Conservation (phyloP, 2,888 invertebrate species). For the Sepiola atlantica region DNA sequence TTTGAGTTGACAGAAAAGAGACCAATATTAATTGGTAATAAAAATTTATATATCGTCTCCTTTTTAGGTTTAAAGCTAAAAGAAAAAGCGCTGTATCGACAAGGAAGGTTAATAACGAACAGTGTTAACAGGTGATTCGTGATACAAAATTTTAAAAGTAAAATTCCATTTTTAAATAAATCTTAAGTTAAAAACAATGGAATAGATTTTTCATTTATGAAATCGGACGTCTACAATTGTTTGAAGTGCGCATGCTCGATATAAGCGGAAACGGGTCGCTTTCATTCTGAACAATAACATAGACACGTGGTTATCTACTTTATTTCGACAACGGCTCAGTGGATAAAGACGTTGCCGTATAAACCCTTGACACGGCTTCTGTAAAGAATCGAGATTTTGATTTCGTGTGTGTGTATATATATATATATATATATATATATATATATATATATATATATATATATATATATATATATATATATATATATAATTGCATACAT, state of each 20-base stretch:
- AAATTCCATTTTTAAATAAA: background rate
- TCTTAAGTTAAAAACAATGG: background rate
- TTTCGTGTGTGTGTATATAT: background rate
- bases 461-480: slow-evolving; percentile 32
- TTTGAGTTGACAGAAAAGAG: background rate
- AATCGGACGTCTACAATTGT: background rate
- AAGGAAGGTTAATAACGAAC: background rate
- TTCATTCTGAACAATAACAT: background rate
- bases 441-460: slow-evolving; percentile 32
- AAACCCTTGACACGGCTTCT: background rate
- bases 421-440: background rate
- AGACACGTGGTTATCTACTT: background rate
- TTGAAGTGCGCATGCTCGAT: background rate
- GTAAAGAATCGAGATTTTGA: no score
- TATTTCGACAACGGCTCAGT: no score
- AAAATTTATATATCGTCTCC: background rate
- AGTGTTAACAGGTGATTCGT: background rate
- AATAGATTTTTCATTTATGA: background rate
- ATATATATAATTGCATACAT: background rate
- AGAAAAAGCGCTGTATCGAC: background rate
- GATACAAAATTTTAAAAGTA: background rate
- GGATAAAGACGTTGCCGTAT: no score
- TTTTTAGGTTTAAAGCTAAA: background rate
- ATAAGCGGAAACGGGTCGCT: background rate
- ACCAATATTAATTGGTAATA: background rate